Conservation (phyloP, 2,888 invertebrate genomes). For the Lepidocyrtoides sp. region DNA sequence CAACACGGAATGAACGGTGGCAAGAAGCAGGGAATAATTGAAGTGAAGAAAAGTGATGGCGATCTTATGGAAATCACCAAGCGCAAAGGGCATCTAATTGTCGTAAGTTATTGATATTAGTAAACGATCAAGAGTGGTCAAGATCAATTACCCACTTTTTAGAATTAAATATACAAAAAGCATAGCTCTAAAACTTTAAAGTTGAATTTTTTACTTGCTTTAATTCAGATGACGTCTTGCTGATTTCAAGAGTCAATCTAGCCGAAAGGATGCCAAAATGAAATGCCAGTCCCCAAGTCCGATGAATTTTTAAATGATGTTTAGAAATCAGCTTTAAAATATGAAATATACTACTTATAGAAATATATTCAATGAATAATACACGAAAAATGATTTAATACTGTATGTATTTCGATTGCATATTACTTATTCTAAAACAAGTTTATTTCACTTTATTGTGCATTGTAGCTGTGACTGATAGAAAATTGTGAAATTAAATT, state of each 20-base stretch:
- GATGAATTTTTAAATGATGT: slow-evolving; percentile 63
- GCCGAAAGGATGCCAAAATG: slow-evolving; percentile 64
- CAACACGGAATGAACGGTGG: slow-evolving; percentile 93
- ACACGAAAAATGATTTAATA: neutral
- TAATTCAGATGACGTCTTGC: slow-evolving; percentile 82
- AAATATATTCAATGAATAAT: neutral
- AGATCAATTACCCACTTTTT: no score
- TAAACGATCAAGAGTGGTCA: no score
- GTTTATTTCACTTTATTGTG: neutral
- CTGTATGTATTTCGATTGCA: neutral
- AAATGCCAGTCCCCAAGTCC: slow-evolving; percentile 57
- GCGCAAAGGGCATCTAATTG: slow-evolving; percentile 94
- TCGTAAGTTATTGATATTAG: slow-evolving; percentile 88
- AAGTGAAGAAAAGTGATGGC: slow-evolving; percentile 92
- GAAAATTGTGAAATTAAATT: slow-evolving; percentile 28
- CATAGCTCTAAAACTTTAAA: neutral
- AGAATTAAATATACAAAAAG: no score
- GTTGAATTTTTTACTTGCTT: neutral
- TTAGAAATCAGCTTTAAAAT: neutral
- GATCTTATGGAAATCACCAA: slow-evolving; percentile 90
- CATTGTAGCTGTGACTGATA: slow-evolving; percentile 52
- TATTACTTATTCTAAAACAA: neutral
- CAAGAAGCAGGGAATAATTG: slow-evolving; percentile 95
- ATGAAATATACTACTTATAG: neutral
- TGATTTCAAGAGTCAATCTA: slow-evolving; percentile 58